phyloP scores from a whole-genome alignment of 2,888 invertebrate species.

The Drosophila prolongata region DNA sequence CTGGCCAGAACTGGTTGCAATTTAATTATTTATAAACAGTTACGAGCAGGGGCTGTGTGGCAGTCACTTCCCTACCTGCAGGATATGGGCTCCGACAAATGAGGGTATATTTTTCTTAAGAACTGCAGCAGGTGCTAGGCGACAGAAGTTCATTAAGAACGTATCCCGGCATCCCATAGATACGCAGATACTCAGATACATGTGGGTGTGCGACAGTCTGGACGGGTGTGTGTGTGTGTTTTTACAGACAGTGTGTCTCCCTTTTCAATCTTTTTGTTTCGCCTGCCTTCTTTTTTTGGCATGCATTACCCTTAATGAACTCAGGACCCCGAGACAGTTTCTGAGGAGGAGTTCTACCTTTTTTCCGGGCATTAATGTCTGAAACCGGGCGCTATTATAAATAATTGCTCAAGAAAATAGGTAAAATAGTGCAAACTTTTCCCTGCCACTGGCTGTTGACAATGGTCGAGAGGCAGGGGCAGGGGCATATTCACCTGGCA shows the following conservation, averaged over 20 bases:
- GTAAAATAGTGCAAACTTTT: slow-evolving; percentile 59
- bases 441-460: slow-evolving; percentile 44
- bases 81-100: slow-evolving; percentile 35
- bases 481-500: slow-evolving; percentile 64
- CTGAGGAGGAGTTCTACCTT: slow-evolving; percentile 55
- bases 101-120: slow-evolving; percentile 51
- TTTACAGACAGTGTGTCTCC: slow-evolving; percentile 59
- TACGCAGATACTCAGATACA: slow-evolving; percentile 20
- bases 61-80: slow-evolving; percentile 50
- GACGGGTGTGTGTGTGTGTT: slow-evolving; percentile 13
- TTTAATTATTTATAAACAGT: slow-evolving; percentile 68
- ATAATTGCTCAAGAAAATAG: slow-evolving; percentile 76
- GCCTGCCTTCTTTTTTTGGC: slow-evolving; percentile 46
- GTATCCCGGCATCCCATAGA: slow-evolving; percentile 22
- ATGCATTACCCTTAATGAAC: slow-evolving; percentile 78
- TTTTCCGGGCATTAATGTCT: slow-evolving; percentile 33
- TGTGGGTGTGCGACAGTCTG: slow-evolving; percentile 12
- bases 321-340: slow-evolving; percentile 45
- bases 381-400: slow-evolving; percentile 69
- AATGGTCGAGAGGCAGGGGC: slow-evolving; percentile 34
- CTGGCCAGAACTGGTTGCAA: slow-evolving; percentile 22
- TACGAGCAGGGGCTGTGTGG: slow-evolving; percentile 21
- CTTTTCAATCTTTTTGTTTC: slow-evolving; percentile 51
- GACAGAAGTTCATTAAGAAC: slow-evolving; percentile 42
- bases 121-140: slow-evolving; percentile 65